Evolutionary conservation across 2,113 vertebrate species (phyloP), one percentile per base, ranked within the genome.

Genomic region (Donacobius atricapilla): DNA sequence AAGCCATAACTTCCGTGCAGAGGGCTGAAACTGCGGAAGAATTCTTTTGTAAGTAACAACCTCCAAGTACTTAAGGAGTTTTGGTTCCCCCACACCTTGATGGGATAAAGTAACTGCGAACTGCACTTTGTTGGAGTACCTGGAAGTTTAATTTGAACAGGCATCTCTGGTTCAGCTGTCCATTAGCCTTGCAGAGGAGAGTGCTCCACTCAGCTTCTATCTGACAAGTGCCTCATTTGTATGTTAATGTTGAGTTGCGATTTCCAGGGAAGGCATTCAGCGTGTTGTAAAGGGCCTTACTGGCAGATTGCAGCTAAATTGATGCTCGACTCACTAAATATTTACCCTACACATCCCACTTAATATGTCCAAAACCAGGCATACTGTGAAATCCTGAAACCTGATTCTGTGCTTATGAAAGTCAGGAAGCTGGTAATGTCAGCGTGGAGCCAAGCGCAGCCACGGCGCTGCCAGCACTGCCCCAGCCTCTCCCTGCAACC

Each of bases 261-360:
- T 94, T 97, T 96, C 83, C 94, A 93, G 89, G 77, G 90, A 95
- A 97, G 87, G 75, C 93, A 76, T 90, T 96, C 94, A 76, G 90
- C 37, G 81, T 91, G 89, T 95, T 96, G 71, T 93, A 90, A 93
- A 91, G 95, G 94, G 92, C 84, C 78, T 96, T 91, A 93, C 95
- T 96, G 80, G 94, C 95, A 95, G 96, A 97, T 92, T 97, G 96
- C 92, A 96, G 90, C 86, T 94, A 97, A 97, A 96, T 95, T 95
- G 94, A 89, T 94, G 91, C 94, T 91, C 87, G 7, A 58, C 87
- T 97, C 90, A 92, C 93, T 96, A 97, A 96, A 94, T 93, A 92
- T 97, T 96, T 97, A 94, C 96, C 95, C 94, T 91, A 90, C 95
- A 95, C 94, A 95, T 96, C 95, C 93, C 94, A 96, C 96, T 97